phyloP scores from a whole-genome alignment of 2,888 invertebrate species.

The Melinaea menophilus region DNA sequence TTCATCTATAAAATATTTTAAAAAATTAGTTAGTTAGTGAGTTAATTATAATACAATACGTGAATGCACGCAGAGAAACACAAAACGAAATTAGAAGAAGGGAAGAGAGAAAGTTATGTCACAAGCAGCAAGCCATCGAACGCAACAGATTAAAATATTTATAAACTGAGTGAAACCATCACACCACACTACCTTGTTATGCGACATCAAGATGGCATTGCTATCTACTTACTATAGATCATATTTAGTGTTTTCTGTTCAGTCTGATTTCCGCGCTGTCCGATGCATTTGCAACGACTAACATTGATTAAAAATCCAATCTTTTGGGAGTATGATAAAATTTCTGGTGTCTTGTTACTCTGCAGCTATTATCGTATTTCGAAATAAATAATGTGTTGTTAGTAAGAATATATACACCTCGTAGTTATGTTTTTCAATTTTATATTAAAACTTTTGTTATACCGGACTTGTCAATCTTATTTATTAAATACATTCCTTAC shows the following conservation, averaged over 20 bases:
- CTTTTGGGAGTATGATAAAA: constrained; percentile 62
- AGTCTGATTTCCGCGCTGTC: constrained; percentile 45
- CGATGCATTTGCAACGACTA: constrained; percentile 53
- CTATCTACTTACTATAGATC: constrained; percentile 54
- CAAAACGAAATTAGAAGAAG: constrained; percentile 53
- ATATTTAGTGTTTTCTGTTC: constrained; percentile 36
- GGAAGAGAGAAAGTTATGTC: constrained; percentile 41
- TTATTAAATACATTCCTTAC: neutral
- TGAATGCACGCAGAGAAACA: constrained; percentile 66
- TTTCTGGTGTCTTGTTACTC: constrained; percentile 61
- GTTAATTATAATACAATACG: constrained; percentile 39
- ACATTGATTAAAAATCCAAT: constrained; percentile 64
- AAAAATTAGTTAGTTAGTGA: constrained; percentile 44
- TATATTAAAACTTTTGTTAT: constrained; percentile 19
- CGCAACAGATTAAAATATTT: constrained; percentile 22
- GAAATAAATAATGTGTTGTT: constrained; percentile 66
- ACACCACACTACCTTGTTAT: constrained; percentile 70
- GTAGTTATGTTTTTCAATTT: constrained; percentile 57
- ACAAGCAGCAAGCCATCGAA: constrained; percentile 52
- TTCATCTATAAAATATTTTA: constrained; percentile 22
- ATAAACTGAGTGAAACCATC: constrained; percentile 58
- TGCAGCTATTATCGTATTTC: constrained; percentile 61
- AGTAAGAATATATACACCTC: constrained; percentile 48
- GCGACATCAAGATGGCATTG: constrained; percentile 58
- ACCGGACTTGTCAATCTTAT: neutral